Evolutionary conservation across 1,140 invertebrate species (phyloP).

Genomic region (Lepidotrigona ventralis): DNA sequence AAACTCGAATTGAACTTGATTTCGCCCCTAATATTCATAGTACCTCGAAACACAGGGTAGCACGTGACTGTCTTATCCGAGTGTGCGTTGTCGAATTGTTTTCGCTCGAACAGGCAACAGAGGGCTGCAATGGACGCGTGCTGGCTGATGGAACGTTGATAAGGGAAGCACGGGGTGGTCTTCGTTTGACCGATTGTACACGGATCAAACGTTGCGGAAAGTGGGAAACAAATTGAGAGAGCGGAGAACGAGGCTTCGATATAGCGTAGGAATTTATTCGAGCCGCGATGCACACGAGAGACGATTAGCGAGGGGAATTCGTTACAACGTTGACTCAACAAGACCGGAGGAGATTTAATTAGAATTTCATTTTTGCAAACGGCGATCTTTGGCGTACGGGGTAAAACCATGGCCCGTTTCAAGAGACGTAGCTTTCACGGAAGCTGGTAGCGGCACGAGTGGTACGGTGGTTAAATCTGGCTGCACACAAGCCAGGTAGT

Average conservation of each 20-base stretch:
- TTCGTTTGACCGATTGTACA: conserved; percentile 9
- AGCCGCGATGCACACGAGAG: too few species aligned
- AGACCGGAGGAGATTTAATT: neutral
- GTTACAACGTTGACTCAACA: conserved; percentile 3
- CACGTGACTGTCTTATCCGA: conserved; percentile 14
- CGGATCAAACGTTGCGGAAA: neutral
- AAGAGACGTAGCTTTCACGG: neutral
- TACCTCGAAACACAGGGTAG: too few species aligned
- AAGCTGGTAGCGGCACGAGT: neutral
- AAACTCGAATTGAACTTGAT: too few species aligned
- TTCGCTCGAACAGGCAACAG: conserved; percentile 13
- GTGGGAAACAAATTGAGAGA: conserved; percentile 1
- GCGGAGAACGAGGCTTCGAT: neutral
- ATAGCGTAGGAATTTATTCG: neutral
- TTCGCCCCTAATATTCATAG: too few species aligned
- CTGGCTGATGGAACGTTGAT: neutral
- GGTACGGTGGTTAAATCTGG: conserved; percentile 30
- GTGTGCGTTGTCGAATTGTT: conserved; percentile 38
- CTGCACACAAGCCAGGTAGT: conserved; percentile 3
- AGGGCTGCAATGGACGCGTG: neutral
- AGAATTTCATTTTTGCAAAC: neutral
- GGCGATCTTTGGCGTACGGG: neutral
- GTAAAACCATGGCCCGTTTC: neutral
- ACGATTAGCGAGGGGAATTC: neutral
- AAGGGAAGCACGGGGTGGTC: neutral